Evolutionary conservation across 2,113 vertebrate genomes (phyloP).

Genomic region (rabbit (Oryctolagus cuniculus)): mOryCun1.1 NC_091438.1:105160501-105161000

Average conservation of each 20-base stretch:
- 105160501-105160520: too few relatives aligned
- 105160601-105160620: background rate
- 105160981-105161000: background rate
- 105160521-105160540: too few relatives aligned
- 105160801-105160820: background rate
- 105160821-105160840: background rate
- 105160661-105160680: background rate
- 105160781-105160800: background rate
- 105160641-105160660: background rate
- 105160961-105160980: background rate
- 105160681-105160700: conserved; percentile 9
- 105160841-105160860: background rate
- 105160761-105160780: background rate
- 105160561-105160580: background rate
- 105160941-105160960: background rate
- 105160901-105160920: background rate
- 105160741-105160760: background rate
- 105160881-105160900: background rate
- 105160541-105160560: background rate
- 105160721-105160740: background rate
- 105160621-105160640: background rate
- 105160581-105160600: background rate
- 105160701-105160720: background rate
- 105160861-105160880: background rate
- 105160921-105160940: background rate